phyloP scores from a whole-genome alignment of 2,113 vertebrate genomes.

The Macrotus californicus region DNA sequence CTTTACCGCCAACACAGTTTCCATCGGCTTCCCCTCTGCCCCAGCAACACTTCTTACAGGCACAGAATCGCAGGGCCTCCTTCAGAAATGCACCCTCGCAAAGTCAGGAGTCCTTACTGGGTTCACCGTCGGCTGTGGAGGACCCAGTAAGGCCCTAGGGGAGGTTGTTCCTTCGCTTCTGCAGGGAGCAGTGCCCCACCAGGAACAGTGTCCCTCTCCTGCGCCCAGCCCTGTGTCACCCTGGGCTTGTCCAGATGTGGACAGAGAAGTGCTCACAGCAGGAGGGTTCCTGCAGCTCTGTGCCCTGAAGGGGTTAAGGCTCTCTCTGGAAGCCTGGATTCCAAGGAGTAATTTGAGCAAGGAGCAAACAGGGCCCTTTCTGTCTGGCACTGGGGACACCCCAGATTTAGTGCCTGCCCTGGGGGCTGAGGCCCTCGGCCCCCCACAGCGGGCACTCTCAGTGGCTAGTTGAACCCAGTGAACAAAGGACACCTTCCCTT shows the following conservation, averaged over 20 bases:
- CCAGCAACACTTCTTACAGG: neutral
- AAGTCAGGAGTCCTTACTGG: neutral
- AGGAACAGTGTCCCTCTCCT: neutral
- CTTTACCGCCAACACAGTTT: neutral
- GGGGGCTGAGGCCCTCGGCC: neutral
- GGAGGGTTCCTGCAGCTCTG: neutral
- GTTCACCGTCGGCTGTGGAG: fast-evolving
- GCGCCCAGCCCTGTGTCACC: neutral
- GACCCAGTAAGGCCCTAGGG: neutral
- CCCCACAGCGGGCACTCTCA: neutral
- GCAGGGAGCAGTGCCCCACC: neutral
- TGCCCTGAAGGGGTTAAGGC: neutral
- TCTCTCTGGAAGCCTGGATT: neutral
- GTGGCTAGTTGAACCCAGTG: too few species aligned
- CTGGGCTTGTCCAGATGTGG: neutral
- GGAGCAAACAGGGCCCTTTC: neutral
- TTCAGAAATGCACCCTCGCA: neutral
- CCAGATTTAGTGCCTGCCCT: neutral
- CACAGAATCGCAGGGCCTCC: neutral
- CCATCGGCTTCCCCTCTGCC: neutral
- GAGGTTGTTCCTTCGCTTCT: too few species aligned
- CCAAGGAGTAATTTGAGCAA: neutral
- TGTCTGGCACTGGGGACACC: neutral
- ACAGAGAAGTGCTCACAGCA: neutral
- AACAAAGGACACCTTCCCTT: neutral